Percentiles rank a stretch among this genome's conserved stretches.
Conservation (phyloP, 2,113 vertebrate species). For the Aythya baeri region DNA sequence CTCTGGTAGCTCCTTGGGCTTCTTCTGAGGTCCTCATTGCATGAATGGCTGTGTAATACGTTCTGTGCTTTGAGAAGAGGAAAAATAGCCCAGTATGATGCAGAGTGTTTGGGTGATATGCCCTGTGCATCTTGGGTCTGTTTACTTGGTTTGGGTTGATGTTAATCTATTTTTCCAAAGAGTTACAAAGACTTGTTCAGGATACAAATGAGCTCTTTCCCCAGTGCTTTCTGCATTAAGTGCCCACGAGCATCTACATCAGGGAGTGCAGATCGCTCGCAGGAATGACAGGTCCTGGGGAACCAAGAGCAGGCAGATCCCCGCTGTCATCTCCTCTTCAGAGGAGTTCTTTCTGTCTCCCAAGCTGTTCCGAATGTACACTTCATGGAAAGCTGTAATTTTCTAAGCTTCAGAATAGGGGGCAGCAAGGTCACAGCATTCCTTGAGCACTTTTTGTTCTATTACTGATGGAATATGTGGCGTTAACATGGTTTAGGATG, state of each 20-base stretch:
- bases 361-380: not conserved
- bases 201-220: not conserved
- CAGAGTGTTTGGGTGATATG: not conserved
- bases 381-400: conserved; percentile 4
- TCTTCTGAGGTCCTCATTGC: not conserved
- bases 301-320: not conserved
- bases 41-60: not conserved
- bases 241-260: not conserved
- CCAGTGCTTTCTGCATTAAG: not conserved
- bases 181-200: not conserved
- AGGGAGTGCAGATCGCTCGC: not conserved
- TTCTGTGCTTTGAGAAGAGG: not conserved
- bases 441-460: not conserved
- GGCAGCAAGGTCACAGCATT: conserved; percentile 51
- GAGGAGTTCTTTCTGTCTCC: not conserved
- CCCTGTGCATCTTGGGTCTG: not conserved
- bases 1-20: not conserved
- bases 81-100: not conserved
- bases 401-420: conserved; percentile 28
- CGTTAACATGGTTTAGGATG: not conserved
- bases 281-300: not conserved
- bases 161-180: not conserved
- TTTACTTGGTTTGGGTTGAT: not conserved
- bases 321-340: not conserved
- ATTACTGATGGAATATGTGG: not conserved